phyloP scores from a whole-genome alignment of 2,888 invertebrate species.

The Polietes domitor region DNA sequence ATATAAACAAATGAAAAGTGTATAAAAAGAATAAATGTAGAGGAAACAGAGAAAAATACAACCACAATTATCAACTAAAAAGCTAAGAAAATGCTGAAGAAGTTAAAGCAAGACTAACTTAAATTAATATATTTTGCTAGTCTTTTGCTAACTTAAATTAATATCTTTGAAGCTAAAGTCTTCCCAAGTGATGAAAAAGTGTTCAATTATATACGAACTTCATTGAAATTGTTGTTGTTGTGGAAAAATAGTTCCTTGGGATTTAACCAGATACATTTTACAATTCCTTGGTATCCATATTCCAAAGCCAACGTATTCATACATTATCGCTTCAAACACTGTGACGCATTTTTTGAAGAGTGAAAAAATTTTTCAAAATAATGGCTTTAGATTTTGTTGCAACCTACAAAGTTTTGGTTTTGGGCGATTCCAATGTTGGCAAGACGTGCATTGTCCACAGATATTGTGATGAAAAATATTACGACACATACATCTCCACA shows the following conservation, averaged over 20 bases:
- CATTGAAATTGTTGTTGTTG: background rate
- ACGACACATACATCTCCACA: slow-evolving; percentile 94
- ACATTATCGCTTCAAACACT: slow-evolving; percentile 8
- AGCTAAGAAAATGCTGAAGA: no score
- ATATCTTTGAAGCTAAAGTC: background rate
- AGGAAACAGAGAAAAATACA: background rate
- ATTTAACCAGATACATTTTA: background rate
- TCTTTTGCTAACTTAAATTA: no score
- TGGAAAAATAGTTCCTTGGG: background rate
- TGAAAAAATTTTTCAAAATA: slow-evolving; percentile 55
- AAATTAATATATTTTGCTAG: no score
- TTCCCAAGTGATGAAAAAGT: background rate
- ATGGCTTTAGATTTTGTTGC: slow-evolving; percentile 94
- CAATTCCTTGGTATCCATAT: slow-evolving; percentile 4
- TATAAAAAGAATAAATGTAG: background rate
- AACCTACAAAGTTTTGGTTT: slow-evolving; percentile 92
- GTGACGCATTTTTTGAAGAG: slow-evolving; percentile 9
- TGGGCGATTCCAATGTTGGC: slow-evolving; percentile 94
- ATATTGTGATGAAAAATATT: slow-evolving; percentile 94
- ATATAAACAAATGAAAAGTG: background rate
- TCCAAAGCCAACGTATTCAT: background rate
- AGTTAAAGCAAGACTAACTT: no score
- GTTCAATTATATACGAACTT: background rate
- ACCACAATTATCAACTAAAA: no score
- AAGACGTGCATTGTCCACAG: slow-evolving; percentile 95